A percentile compares a stretch with the other conserved stretches of the same genome.
phyloP scores from a whole-genome alignment of 1,140 invertebrate genomes.

The Bombus difficillimus region DNA sequence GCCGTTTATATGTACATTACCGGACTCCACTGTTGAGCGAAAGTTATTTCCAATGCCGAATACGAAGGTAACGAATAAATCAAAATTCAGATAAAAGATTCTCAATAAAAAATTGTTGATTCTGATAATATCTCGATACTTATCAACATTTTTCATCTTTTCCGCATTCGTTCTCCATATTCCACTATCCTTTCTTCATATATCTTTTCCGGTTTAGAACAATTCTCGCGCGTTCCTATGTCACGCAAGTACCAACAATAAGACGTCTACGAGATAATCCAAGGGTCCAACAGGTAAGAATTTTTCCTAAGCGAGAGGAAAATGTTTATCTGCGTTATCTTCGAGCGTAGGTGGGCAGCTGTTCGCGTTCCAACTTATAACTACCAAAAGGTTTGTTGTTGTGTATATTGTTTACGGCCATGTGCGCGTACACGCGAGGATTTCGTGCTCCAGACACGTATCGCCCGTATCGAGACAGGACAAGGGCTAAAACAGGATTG shows the following conservation, averaged over 20 bases:
- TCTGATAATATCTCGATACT: no score
- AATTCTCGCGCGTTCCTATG: no score
- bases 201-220: no score
- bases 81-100: background rate
- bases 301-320: background rate
- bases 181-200: no score
- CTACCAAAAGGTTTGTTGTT: slow-evolving; percentile 85
- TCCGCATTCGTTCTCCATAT: no score
- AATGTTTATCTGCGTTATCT: slow-evolving; percentile 9
- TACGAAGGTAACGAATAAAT: background rate
- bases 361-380: slow-evolving; percentile 80
- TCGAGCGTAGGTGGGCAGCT: slow-evolving; percentile 44
- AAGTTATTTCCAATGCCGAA: background rate
- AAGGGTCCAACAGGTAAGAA: background rate
- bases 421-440: slow-evolving; percentile 84
- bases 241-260: no score
- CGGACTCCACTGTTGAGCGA: background rate
- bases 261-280: background rate
- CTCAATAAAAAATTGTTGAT: no score
- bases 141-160: no score
- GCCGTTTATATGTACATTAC: background rate
- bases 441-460: slow-evolving; percentile 81
- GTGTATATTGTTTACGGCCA: slow-evolving; percentile 85
- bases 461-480: slow-evolving; percentile 85
- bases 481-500: slow-evolving; percentile 84